Evolutionary conservation across 2,888 invertebrate genomes (phyloP).

Genomic region (Eupeodes luniger): DNA sequence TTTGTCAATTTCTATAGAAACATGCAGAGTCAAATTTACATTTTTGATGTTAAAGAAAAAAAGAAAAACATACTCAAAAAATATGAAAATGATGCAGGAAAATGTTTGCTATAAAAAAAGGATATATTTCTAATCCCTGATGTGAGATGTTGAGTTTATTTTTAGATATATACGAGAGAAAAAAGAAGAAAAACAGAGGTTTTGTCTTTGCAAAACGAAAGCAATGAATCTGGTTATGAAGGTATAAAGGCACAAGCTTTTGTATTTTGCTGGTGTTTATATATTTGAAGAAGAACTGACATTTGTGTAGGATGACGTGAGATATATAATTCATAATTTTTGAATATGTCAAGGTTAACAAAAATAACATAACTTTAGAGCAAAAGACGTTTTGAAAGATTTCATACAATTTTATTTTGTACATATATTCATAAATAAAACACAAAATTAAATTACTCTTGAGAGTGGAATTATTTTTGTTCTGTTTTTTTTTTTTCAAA

Average conservation of each 20-base stretch:
- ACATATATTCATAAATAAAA: not conserved
- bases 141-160: not conserved
- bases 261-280: not conserved
- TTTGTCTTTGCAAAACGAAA: not conserved
- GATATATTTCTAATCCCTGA: not conserved
- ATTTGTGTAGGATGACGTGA: not conserved
- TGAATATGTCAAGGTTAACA: slow-evolving; percentile 3
- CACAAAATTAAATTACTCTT: not conserved
- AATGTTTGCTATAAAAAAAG: slow-evolving; percentile 16
- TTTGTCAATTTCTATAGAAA: not conserved
- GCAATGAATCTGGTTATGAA: slow-evolving; percentile 3
- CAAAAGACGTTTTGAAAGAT: not conserved
- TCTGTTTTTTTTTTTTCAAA: not conserved
- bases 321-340: not conserved
- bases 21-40: slow-evolving; percentile 29
- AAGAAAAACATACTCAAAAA: not conserved
- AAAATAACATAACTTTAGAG: not conserved
- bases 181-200: not conserved
- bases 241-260: slow-evolving; percentile 1
- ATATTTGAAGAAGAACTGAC: too few species aligned
- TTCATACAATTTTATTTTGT: not conserved
- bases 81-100: slow-evolving; percentile 5
- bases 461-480: not conserved
- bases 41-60: slow-evolving; percentile 15
- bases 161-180: not conserved